These are phyloP conservation scores for Sebastes goodei DNA, from an alignment of 2,797 vertebrate species.

Conservation along the genomic window DNA sequence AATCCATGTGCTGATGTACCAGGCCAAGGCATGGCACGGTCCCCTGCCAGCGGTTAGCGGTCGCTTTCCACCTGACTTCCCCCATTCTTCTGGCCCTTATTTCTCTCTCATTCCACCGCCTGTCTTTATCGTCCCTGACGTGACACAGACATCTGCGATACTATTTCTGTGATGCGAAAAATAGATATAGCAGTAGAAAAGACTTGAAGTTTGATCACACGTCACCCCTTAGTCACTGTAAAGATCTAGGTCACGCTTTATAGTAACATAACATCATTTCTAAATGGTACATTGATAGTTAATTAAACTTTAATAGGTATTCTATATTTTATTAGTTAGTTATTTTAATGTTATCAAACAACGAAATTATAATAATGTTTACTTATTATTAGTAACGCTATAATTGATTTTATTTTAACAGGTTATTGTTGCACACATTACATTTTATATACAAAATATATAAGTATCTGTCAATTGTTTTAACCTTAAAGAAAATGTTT, in stretches of 20 bases:
- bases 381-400: too few relatives aligned
- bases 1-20: constrained; percentile 59
- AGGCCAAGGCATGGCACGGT: constrained; percentile 40
- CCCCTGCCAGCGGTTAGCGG: constrained; percentile 45
- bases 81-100: constrained; percentile 34
- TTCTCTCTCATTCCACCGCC: constrained; percentile 26
- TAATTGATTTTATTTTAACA: too few relatives aligned
- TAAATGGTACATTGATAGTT: too few relatives aligned
- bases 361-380: accelerated
- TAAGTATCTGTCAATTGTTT: too few relatives aligned
- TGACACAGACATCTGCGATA: constrained; percentile 26
- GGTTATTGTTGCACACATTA: too few relatives aligned
- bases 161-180: constrained; percentile 16
- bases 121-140: constrained; percentile 27
- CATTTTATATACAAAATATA: too few relatives aligned
- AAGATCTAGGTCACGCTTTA: neutral
- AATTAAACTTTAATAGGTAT: too few relatives aligned
- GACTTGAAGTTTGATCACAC: neutral
- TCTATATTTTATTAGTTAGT: too few relatives aligned
- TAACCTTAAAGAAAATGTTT: too few relatives aligned
- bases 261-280: too few relatives aligned
- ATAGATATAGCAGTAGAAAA: neutral
- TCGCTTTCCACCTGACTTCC: constrained; percentile 67
- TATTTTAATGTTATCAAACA: too few relatives aligned
- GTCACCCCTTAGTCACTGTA: neutral